Percentiles rank a stretch among this genome's conserved stretches.
Evolutionary conservation across 2,113 vertebrate species (phyloP).

Genomic region (Oryzias melastigma): DNA sequence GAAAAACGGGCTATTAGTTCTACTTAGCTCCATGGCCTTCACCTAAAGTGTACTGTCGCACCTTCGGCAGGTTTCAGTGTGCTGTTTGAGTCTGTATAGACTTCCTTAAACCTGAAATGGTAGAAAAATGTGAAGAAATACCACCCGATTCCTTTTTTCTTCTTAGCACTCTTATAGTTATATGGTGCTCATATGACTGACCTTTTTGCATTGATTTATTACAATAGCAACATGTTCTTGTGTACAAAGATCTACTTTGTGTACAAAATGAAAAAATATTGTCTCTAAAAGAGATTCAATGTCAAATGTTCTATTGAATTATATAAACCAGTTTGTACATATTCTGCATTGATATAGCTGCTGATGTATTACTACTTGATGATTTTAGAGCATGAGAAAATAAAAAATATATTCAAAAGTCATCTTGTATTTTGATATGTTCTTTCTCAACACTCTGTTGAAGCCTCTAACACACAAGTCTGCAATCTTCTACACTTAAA

Average conservation of each 20-base stretch:
- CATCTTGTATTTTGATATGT: not conserved
- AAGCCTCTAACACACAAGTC: no score
- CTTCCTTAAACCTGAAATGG: slow-evolving; percentile 56
- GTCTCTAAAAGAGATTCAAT: slow-evolving; percentile 82
- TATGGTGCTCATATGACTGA: slow-evolving; percentile 76
- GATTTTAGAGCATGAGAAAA: slow-evolving; percentile 66
- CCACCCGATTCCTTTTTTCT: slow-evolving; percentile 10
- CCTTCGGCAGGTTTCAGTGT: slow-evolving; percentile 55
- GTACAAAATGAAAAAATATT: slow-evolving; percentile 74
- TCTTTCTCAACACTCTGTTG: slow-evolving; percentile 1
- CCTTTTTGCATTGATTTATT: slow-evolving; percentile 70
- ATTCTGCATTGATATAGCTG: slow-evolving; percentile 42
- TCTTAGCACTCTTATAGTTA: slow-evolving; percentile 48
- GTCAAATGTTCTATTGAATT: slow-evolving; percentile 84
- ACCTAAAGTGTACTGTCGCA: slow-evolving; percentile 61
- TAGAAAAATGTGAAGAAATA: slow-evolving; percentile 32
- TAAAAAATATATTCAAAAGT: slow-evolving; percentile 26
- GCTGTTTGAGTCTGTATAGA: slow-evolving; percentile 70
- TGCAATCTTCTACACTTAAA: no score
- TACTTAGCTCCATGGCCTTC: slow-evolving; percentile 48
- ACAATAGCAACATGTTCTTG: slow-evolving; percentile 74
- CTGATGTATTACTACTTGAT: slow-evolving; percentile 55
- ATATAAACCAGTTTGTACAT: slow-evolving; percentile 71
- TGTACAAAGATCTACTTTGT: slow-evolving; percentile 78
- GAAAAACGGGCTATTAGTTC: slow-evolving; percentile 48